Evolutionary conservation across 2,113 vertebrate species (phyloP).

Genomic region (Gracilinanus agilis): DNA sequence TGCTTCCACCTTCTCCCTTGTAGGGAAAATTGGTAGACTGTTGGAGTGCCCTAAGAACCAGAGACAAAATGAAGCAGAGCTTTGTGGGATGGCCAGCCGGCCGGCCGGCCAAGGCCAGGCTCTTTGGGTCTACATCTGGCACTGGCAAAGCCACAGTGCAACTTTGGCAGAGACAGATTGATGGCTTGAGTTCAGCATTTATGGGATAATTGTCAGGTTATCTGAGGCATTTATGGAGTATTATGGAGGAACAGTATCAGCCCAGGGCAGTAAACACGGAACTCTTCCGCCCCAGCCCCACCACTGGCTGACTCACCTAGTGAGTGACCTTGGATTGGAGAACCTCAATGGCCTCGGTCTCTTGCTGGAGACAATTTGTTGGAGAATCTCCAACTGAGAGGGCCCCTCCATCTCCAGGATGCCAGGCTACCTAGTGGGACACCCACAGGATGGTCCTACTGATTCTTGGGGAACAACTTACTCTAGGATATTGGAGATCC

Average conservation of each 20-base stretch:
- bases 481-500: neutral
- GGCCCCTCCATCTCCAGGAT: neutral
- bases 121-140: constrained; percentile 17
- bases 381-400: neutral
- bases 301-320: constrained; percentile 24
- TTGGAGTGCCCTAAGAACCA: neutral
- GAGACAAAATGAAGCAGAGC: neutral
- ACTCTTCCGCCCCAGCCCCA: constrained; percentile 14
- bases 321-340: neutral
- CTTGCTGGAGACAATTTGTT: neutral
- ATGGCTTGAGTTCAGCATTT: constrained; percentile 43
- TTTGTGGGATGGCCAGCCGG: neutral
- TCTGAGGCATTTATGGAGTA: constrained; percentile 54
- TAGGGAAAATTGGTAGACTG: neutral
- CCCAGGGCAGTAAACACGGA: neutral
- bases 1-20: neutral
- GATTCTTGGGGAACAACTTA: neutral
- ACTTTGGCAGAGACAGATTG: constrained; percentile 32
- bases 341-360: neutral
- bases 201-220: constrained; percentile 47
- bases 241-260: constrained; percentile 20
- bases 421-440: constrained; percentile 28
- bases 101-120: neutral
- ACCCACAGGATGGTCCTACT: neutral
- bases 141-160: constrained; percentile 17